Evolutionary conservation across 2,888 invertebrate species (phyloP).

Genomic region (Lepidochrysops patricia): DNA sequence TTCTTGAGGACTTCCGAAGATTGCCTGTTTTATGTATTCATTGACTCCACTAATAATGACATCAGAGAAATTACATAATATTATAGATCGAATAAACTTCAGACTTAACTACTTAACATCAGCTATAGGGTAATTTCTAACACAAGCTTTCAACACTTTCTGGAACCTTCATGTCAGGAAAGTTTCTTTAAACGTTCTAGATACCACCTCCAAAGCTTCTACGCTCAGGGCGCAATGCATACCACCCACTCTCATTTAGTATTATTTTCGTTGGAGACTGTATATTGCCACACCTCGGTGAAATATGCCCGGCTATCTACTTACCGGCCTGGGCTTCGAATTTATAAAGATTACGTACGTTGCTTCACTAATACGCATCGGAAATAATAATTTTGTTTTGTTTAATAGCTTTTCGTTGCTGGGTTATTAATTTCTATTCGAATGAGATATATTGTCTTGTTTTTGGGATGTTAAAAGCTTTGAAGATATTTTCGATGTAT

Average conservation of each 20-base stretch:
- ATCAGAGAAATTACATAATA: too few species aligned
- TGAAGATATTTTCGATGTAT: background rate
- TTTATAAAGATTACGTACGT: constrained; percentile 39
- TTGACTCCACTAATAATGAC: too few species aligned
- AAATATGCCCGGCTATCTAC: constrained; percentile 42
- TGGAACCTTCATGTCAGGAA: background rate
- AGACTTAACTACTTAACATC: too few species aligned
- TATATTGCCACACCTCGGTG: constrained; percentile 48
- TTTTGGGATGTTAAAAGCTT: constrained; percentile 5
- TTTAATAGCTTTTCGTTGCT: constrained; percentile 2
- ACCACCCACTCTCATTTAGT: constrained; percentile 48
- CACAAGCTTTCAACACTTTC: background rate
- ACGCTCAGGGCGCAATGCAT: constrained; percentile 42
- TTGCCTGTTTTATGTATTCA: too few species aligned
- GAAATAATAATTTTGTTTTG: constrained; percentile 10
- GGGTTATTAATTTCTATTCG: constrained; percentile 4
- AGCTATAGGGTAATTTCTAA: too few species aligned
- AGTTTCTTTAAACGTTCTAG: background rate
- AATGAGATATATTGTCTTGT: constrained; percentile 8
- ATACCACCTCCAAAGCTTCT: constrained; percentile 21
- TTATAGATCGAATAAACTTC: too few species aligned
- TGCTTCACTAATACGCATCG: constrained; percentile 11
- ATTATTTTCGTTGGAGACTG: constrained; percentile 53
- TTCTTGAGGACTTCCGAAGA: too few species aligned
- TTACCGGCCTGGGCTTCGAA: constrained; percentile 31